phyloP scores from a whole-genome alignment of 2,888 invertebrate genomes.

The Hydriomena furcata region DNA sequence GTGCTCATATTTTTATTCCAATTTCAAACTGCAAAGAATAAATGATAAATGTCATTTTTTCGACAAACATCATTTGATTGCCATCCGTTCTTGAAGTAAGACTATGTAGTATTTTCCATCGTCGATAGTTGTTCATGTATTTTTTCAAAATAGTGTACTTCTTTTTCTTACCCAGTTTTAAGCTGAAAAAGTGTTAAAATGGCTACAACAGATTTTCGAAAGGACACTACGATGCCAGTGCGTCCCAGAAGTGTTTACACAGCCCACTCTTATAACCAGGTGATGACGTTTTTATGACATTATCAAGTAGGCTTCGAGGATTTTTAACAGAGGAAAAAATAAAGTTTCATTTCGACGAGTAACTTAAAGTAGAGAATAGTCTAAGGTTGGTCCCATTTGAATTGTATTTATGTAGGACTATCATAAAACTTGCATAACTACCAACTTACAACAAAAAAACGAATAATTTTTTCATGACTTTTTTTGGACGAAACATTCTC shows the following conservation, averaged over 20 bases:
- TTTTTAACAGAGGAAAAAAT: too few relatives aligned
- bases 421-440: too few relatives aligned
- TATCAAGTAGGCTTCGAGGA: slow-evolving; percentile 21
- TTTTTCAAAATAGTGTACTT: slow-evolving; percentile 67
- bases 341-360: too few relatives aligned
- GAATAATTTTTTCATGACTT: too few relatives aligned
- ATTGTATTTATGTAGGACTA: too few relatives aligned
- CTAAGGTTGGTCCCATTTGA: too few relatives aligned
- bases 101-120: slow-evolving; percentile 76
- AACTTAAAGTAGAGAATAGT: too few relatives aligned
- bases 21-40: slow-evolving; percentile 30
- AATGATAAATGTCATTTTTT: slow-evolving; percentile 23
- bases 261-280: slow-evolving; percentile 85
- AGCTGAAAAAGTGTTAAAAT: slow-evolving; percentile 72
- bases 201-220: slow-evolving; percentile 79
- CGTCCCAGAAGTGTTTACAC: slow-evolving; percentile 88
- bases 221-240: slow-evolving; percentile 76
- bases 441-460: too few relatives aligned
- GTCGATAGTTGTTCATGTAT: slow-evolving; percentile 69
- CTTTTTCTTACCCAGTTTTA: slow-evolving; percentile 61
- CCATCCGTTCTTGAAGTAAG: slow-evolving; percentile 53
- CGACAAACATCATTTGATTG: slow-evolving; percentile 33
- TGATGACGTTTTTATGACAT: slow-evolving; percentile 14
- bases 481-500: too few relatives aligned
- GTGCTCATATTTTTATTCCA: not conserved